Base-by-base conservation (phyloP, 1,140 invertebrate species). In the Drosophila santomea region DNA sequence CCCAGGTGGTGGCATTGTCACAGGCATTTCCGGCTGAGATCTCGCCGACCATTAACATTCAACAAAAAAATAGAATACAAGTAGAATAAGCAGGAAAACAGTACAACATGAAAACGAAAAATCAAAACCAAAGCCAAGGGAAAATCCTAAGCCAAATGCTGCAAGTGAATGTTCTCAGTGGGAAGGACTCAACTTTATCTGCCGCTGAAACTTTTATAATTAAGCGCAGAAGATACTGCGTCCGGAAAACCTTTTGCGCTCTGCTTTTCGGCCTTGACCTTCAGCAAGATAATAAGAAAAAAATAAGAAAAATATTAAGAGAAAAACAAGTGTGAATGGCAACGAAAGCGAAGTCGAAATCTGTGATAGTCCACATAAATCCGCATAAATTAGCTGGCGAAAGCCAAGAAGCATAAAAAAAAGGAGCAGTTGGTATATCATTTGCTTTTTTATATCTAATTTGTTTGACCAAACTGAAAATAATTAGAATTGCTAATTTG, bases 121-220 rank as follows among this genome's bases (percentile, higher is more conserved):
- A 44, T 44, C 47, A 52, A 64, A 68, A 35, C 45, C 60, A 57
- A 35, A 48, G 51, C 51, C 20, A 28, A 36, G 54, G 28, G n/a
- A 15, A 71, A 58, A 48, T 71, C 66, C 51, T 28, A 69, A 69
- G 64, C 64, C 55, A n/a, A 28, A 28, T 20, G 48, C 61, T 69
- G 50, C 61, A 55, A 71, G 67, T 58, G 44, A 71, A 17, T 23
- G 50, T 15, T 17, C 50, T 36, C 48, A 20, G 48, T 36, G 48
- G 28, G 28, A 51, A 36, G 12, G 23, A 23, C 43, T 50, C 60
- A 62, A 55, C 71, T 77, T 67, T 62, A 3, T 39, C 67, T 58
- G 48, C 32, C 23, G 44, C 48, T 51, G 52, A 74, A 69, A 88
- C 78, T 88, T 86, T 88, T 82, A 76, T 88, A 88, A 88, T 88